phyloP scores from a whole-genome alignment of 2,888 invertebrate species.

The Pediacus dermestoides region DNA sequence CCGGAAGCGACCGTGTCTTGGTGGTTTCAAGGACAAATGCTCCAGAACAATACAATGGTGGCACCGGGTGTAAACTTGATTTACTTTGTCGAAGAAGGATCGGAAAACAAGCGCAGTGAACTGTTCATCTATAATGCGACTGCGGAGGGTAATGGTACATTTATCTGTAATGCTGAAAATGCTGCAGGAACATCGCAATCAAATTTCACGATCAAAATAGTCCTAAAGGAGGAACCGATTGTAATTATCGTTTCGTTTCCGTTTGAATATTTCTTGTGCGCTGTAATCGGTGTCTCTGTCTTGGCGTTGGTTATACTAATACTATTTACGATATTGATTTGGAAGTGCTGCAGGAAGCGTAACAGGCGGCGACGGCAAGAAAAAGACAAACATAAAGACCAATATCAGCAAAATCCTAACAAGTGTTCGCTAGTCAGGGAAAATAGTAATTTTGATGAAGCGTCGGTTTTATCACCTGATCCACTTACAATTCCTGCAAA shows the following conservation, averaged over 20 bases:
- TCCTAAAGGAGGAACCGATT: constrained; percentile 69
- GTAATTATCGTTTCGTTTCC: constrained; percentile 62
- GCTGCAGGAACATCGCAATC: constrained; percentile 73
- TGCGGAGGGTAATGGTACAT: constrained; percentile 79
- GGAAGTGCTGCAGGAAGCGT: constrained; percentile 45
- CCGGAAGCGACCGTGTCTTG: constrained; percentile 80
- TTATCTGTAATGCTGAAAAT: constrained; percentile 81
- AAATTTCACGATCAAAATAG: constrained; percentile 77
- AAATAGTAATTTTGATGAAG: background rate
- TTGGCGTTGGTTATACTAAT: constrained; percentile 63
- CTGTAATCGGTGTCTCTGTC: constrained; percentile 61
- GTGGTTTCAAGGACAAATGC: constrained; percentile 77
- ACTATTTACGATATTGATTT: constrained; percentile 61
- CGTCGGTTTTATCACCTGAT: background rate
- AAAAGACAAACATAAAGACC: constrained; percentile 55
- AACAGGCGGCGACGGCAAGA: constrained; percentile 39
- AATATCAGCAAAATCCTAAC: constrained; percentile 43
- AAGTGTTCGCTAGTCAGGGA: constrained; percentile 3
- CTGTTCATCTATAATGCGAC: constrained; percentile 74
- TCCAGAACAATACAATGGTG: constrained; percentile 71
- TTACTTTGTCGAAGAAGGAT: constrained; percentile 69
- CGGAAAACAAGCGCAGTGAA: constrained; percentile 72
- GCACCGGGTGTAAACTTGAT: constrained; percentile 65
- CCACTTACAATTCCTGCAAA: constrained; percentile 3
- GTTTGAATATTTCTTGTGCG: constrained; percentile 65